Conservation (phyloP, 2,797 vertebrate species). For the Astyanax mexicanus region DNA sequence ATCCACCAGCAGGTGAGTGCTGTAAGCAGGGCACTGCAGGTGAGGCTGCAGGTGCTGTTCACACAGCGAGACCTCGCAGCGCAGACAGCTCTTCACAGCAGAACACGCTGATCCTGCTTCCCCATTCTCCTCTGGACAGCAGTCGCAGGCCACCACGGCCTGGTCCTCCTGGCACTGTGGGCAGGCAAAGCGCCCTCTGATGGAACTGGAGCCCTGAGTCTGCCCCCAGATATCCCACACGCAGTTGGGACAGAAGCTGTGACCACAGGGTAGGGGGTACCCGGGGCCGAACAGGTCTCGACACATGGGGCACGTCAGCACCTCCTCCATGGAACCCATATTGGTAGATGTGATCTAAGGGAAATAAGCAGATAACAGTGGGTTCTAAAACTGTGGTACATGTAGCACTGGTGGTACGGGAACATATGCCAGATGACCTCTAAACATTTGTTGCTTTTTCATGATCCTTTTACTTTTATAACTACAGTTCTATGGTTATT, state of each 20-base stretch:
- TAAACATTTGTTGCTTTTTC: too few relatives aligned
- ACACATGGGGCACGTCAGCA: constrained; percentile 75
- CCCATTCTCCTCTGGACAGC: constrained; percentile 62
- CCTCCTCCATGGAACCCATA: constrained; percentile 71
- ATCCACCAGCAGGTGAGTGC: constrained; percentile 75
- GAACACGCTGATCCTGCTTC: constrained; percentile 5
- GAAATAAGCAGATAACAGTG: neutral
- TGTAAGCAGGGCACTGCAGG: constrained; percentile 72
- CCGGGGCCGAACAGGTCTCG: constrained; percentile 69
- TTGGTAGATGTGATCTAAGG: neutral
- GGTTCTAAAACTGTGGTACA: too few relatives aligned
- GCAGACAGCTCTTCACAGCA: constrained; percentile 76
- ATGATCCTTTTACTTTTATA: too few relatives aligned
- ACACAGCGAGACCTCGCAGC: constrained; percentile 78
- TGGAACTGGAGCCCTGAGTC: constrained; percentile 10
- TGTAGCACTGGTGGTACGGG: too few relatives aligned
- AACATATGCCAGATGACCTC: too few relatives aligned
- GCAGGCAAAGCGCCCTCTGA: constrained; percentile 66
- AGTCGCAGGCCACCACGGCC: constrained; percentile 70
- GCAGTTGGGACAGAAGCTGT: constrained; percentile 76
- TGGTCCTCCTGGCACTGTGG: constrained; percentile 76
- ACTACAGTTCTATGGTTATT: too few relatives aligned
- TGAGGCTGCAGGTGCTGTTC: constrained; percentile 74
- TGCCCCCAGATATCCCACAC: constrained; percentile 69
- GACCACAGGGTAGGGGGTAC: constrained; percentile 75